A percentile compares a stretch with the other conserved stretches of the same genome.
These are phyloP conservation scores for Mus musculus DNA, from an alignment of 2,113 vertebrate genomes.

Conservation along the genomic window GRCm39 chr1:157785001-157785500, in stretches of 20 bases:
- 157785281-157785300: neutral
- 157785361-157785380: neutral
- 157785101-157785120: neutral
- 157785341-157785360: neutral
- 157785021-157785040: too few species aligned
- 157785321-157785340: neutral
- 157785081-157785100: too few species aligned
- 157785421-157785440: neutral
- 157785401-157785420: neutral
- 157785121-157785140: constrained; percentile 1
- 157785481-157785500: neutral
- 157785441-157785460: neutral
- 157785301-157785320: neutral
- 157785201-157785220: neutral
- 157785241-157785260: neutral
- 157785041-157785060: too few species aligned
- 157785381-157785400: neutral
- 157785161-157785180: neutral
- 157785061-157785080: too few species aligned
- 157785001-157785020: too few species aligned
- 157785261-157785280: constrained; percentile 5
- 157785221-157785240: neutral
- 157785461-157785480: neutral
- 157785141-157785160: neutral
- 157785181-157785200: neutral